Evolutionary conservation across 1,140 invertebrate species (phyloP), one percentile per base, ranked within the genome.

Genomic region (Ostrea denselamellosa): DNA sequence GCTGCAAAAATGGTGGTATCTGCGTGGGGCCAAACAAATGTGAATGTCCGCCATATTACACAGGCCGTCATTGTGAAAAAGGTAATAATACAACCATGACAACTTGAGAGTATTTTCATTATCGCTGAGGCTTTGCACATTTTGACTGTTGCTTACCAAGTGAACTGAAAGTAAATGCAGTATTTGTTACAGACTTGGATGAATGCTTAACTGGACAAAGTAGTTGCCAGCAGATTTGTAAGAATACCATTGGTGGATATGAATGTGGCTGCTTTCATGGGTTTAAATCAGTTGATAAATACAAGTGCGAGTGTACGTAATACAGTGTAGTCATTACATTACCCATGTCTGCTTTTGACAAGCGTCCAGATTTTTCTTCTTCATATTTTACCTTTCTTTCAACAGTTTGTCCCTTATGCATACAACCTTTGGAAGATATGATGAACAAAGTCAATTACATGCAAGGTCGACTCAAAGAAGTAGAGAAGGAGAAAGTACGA

Each of bases 1-100:
- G 87, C 22, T 92, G 92, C 86, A 65, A 90, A 86, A 90, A 92
- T 86, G 89, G 89, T 12, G 92, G 92, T 51, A 81, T 71, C 12
- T 92, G 92, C 87, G 62, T 89, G 14, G 81, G 86, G 0, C 90
- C 90, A 62, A 88, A 90, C 34, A 12, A 87, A 52, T 92, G 92
- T 68, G 65, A 82, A 65, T 92, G 92, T 88, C 81, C 88, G 44
- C 65, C 62, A 7, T 87, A 87, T 52, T 91, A 89, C 86, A 90
- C 90, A 0, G 92, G 92, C 68, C 86, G n/a, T 12, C 85, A 44
- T 44, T 92, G 91, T 88, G 88, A 90, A 87, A 85, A 62, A 56
- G 87, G 91, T 91, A 89, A 83, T 91, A 89, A 83, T 83, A 8
- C 2, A 58, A 44, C 22, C 17, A 34, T 28, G 51, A 28, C 14